Percentiles rank a stretch among this genome's conserved stretches.
Conservation (phyloP, 2,797 vertebrate species). For the Poeciliopsis gracilis region DNA sequence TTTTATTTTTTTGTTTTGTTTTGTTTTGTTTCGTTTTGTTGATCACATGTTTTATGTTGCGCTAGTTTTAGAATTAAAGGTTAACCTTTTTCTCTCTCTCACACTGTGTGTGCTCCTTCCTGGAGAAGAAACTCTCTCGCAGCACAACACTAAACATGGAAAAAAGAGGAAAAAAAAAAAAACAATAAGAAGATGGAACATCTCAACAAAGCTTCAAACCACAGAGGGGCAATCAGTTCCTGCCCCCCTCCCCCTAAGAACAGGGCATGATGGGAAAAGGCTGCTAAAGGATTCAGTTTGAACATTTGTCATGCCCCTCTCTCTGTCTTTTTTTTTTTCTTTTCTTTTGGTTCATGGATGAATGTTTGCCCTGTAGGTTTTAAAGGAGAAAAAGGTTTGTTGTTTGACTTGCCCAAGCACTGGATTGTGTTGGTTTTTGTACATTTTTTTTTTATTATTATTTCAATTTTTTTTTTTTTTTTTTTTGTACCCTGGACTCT, state of each 20-base stretch:
- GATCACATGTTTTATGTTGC: conserved; percentile 97
- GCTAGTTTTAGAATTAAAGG: conserved; percentile 98
- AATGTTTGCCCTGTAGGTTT: conserved; percentile 92
- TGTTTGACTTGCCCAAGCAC: conserved; percentile 95
- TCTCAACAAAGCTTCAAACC: conserved; percentile 84
- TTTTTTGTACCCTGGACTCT: conserved; percentile 89
- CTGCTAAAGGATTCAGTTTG: conserved; percentile 81
- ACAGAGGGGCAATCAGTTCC: conserved; percentile 82
- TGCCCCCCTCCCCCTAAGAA: conserved; percentile 86
- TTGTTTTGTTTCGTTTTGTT: conserved; percentile 80
- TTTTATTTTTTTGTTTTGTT: conserved; percentile 61
- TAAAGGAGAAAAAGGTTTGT: conserved; percentile 79
- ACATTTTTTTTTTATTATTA: conserved; percentile 83
- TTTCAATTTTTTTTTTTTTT: conserved; percentile 62
- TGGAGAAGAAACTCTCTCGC: conserved; percentile 95
- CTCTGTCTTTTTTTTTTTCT: conserved; percentile 41
- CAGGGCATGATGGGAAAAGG: conserved; percentile 88
- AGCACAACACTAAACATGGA: conserved; percentile 87
- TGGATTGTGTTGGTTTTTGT: conserved; percentile 88
- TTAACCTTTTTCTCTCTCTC: conserved; percentile 87
- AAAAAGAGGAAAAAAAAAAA: conserved; percentile 52
- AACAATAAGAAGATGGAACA: conserved; percentile 78
- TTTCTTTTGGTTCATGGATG: conserved; percentile 89
- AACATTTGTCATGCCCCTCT: conserved; percentile 85
- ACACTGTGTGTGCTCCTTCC: conserved; percentile 99